Evolutionary conservation across 2,888 invertebrate genomes (phyloP).

Genomic region (Trachelus stipa): DNA sequence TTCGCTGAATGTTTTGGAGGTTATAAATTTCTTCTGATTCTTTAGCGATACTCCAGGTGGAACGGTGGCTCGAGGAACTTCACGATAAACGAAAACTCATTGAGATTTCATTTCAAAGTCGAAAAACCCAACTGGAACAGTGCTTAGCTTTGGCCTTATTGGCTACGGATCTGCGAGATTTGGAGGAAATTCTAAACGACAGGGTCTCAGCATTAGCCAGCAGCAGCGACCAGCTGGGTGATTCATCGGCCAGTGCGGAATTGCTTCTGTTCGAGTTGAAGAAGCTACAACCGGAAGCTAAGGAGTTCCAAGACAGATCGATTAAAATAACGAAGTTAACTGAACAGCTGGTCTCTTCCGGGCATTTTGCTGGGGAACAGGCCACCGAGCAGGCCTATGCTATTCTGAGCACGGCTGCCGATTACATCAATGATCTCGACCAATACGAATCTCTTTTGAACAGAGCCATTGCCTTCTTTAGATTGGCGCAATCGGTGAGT

Average conservation of each 20-base stretch:
- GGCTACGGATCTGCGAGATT: constrained; percentile 77
- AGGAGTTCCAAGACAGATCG: constrained; percentile 80
- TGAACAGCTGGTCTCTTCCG: constrained; percentile 78
- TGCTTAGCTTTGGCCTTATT: constrained; percentile 80
- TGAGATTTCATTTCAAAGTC: constrained; percentile 76
- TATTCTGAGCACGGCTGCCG: constrained; percentile 75
- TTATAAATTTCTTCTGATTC: constrained; percentile 31
- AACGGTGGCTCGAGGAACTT: constrained; percentile 79
- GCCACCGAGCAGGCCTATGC: constrained; percentile 76
- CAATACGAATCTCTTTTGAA: constrained; percentile 76
- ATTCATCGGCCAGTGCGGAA: constrained; percentile 77
- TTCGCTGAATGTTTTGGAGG: neutral
- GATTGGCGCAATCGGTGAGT: constrained; percentile 75
- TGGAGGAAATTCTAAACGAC: constrained; percentile 72
- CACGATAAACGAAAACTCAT: constrained; percentile 80
- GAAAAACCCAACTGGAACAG: constrained; percentile 83
- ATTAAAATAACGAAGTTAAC: constrained; percentile 82
- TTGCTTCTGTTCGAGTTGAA: constrained; percentile 76
- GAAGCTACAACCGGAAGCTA: constrained; percentile 77
- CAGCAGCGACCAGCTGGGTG: constrained; percentile 76
- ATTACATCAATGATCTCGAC: constrained; percentile 79
- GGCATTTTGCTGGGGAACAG: constrained; percentile 78
- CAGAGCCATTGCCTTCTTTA: constrained; percentile 79
- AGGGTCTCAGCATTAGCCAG: constrained; percentile 70
- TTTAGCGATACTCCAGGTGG: constrained; percentile 77